phyloP scores from a whole-genome alignment of 2,888 invertebrate genomes.

The Calephelis perditalis region DNA sequence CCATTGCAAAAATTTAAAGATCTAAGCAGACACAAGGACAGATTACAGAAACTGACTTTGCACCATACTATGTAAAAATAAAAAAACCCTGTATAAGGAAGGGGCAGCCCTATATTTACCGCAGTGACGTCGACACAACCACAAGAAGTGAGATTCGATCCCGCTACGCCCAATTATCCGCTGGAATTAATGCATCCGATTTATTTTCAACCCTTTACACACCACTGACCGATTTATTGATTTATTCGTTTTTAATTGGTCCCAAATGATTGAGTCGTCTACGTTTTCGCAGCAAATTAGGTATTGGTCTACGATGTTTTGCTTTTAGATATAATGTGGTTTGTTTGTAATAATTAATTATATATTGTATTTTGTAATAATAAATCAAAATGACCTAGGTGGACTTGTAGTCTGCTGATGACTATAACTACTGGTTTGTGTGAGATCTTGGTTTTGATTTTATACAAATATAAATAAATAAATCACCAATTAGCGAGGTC shows the following conservation, averaged over 20 bases:
- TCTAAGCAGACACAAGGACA: too few species aligned
- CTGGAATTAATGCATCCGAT: constrained; percentile 34
- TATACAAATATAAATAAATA: too few species aligned
- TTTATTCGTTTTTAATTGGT: constrained; percentile 34
- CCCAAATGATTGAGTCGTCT: constrained; percentile 18
- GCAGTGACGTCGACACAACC: constrained; percentile 32
- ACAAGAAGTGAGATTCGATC: constrained; percentile 38
- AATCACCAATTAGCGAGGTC: too few species aligned
- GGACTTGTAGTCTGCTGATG: too few species aligned
- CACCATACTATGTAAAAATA: not conserved
- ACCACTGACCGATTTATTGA: constrained; percentile 31
- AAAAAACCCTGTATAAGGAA: not conserved
- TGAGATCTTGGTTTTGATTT: too few species aligned
- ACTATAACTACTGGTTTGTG: too few species aligned
- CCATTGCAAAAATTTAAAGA: too few species aligned
- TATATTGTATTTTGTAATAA: too few species aligned
- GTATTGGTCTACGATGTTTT: not conserved
- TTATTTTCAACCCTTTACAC: constrained; percentile 30
- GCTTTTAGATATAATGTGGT: too few species aligned
- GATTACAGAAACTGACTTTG: too few species aligned
- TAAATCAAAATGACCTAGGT: too few species aligned
- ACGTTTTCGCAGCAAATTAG: constrained; percentile 10
- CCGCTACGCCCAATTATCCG: constrained; percentile 43
- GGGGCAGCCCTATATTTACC: constrained; percentile 30
- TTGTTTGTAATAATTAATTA: too few species aligned